A percentile compares a stretch with the other conserved stretches of the same genome.
Conservation (phyloP, 1,140 invertebrate species). For the Pomacea maculata region DNA sequence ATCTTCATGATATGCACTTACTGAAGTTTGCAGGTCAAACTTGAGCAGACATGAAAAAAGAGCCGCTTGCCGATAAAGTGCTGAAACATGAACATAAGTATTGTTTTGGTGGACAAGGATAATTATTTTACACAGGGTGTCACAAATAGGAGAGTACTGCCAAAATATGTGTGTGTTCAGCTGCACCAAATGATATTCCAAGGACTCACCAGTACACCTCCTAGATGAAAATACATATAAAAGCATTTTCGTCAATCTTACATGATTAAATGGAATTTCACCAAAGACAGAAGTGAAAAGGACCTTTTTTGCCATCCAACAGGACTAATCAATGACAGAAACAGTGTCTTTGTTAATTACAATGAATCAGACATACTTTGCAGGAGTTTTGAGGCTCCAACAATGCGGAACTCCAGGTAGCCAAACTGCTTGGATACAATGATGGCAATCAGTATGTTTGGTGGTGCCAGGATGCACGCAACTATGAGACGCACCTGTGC, state of each 20-base stretch:
- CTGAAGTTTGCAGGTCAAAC: slow-evolving; percentile 57
- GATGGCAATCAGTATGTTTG: slow-evolving; percentile 51
- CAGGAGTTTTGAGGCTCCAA: slow-evolving; percentile 53
- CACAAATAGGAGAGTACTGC: no score
- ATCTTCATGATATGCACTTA: slow-evolving; percentile 34
- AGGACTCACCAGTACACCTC: no score
- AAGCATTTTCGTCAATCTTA: not conserved
- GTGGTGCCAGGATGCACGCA: slow-evolving; percentile 43
- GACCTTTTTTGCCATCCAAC: no score
- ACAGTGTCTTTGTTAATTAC: not conserved
- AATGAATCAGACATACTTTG: slow-evolving; percentile 41
- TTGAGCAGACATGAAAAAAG: slow-evolving; percentile 54
- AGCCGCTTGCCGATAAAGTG: slow-evolving; percentile 49
- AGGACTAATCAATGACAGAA: no score
- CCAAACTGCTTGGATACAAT: slow-evolving; percentile 53
- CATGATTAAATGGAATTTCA: no score
- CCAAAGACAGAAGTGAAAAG: no score
- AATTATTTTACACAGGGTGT: no score
- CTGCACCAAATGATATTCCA: no score
- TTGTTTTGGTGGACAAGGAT: not conserved
- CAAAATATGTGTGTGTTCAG: no score
- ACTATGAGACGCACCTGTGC: slow-evolving; percentile 49
- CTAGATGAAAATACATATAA: not conserved
- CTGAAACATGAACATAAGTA: slow-evolving; percentile 36
- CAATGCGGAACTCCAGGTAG: slow-evolving; percentile 56